These are phyloP conservation scores for Leptinotarsa lineolata DNA, from an alignment of 1,140 invertebrate species.

Conservation along the genomic window DNA sequence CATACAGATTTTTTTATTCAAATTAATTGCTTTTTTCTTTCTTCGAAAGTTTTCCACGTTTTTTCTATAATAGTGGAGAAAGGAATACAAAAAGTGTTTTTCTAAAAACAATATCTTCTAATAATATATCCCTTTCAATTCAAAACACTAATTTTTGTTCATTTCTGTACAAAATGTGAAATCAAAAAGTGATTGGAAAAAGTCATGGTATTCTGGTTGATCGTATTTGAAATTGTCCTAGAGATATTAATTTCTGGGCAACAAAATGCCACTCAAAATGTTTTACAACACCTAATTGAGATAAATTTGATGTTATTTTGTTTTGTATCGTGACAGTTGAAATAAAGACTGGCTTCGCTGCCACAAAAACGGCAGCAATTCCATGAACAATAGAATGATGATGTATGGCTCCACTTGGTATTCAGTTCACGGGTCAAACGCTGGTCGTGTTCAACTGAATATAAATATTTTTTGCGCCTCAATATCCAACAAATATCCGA, in stretches of 20 bases:
- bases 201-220: not conserved
- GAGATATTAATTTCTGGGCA: not conserved
- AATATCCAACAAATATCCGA: not conserved
- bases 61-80: too few relatives aligned
- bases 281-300: too few relatives aligned
- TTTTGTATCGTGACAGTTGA: not conserved
- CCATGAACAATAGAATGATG: not conserved
- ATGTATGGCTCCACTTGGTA: not conserved
- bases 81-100: too few relatives aligned
- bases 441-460: not conserved
- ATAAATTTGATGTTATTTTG: not conserved
- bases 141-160: too few relatives aligned
- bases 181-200: too few relatives aligned
- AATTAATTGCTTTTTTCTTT: too few relatives aligned
- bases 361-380: not conserved
- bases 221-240: not conserved
- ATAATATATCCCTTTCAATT: too few relatives aligned
- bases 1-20: too few relatives aligned
- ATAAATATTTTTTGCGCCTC: not conserved
- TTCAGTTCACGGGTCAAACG: not conserved
- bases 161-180: too few relatives aligned
- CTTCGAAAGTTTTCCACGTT: too few relatives aligned
- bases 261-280: not conserved
- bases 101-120: too few relatives aligned
- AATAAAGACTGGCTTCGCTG: not conserved